These are phyloP conservation scores for Mixornis gularis DNA, from an alignment of 2,113 vertebrate genomes.

Conservation along the genomic window DNA sequence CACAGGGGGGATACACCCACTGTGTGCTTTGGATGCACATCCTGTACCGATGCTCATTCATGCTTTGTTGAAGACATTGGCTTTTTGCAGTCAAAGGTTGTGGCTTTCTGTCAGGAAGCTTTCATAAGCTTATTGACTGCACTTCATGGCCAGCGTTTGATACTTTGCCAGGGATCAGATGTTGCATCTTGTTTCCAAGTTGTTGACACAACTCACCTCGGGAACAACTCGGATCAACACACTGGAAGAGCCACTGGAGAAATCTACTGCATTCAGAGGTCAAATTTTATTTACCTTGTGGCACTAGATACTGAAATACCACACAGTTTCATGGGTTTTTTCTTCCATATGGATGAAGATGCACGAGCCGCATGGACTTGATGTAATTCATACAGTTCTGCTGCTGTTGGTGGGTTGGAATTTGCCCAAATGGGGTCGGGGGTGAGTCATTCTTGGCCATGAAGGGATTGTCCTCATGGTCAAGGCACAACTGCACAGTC, in stretches of 20 bases:
- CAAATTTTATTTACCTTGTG: background rate
- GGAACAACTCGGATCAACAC: rapidly evolving
- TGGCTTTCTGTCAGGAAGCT: conserved; percentile 4
- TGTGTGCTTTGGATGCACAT: background rate
- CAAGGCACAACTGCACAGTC: background rate
- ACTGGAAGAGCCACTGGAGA: background rate
- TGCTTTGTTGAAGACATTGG: background rate
- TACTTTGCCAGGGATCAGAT: rapidly evolving
- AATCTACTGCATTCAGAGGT: background rate
- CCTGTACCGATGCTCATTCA: background rate
- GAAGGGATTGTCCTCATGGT: background rate
- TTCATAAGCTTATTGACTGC: background rate
- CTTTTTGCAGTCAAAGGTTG: background rate
- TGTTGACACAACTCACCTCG: background rate
- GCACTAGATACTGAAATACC: background rate
- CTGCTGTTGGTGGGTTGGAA: background rate
- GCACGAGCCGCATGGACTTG: background rate
- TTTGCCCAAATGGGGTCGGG: background rate
- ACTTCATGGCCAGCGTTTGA: rapidly evolving
- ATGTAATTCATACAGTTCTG: rapidly evolving
- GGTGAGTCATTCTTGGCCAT: background rate
- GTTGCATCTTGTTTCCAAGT: background rate
- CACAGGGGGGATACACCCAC: rapidly evolving
- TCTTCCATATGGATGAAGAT: background rate
- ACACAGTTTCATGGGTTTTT: background rate